Percentiles rank a stretch among this genome's conserved stretches.
These are phyloP conservation scores for Zoanthus gigantus DNA, from an alignment of 92 coral and sea anemone species.

Conservation along the genomic window DNA sequence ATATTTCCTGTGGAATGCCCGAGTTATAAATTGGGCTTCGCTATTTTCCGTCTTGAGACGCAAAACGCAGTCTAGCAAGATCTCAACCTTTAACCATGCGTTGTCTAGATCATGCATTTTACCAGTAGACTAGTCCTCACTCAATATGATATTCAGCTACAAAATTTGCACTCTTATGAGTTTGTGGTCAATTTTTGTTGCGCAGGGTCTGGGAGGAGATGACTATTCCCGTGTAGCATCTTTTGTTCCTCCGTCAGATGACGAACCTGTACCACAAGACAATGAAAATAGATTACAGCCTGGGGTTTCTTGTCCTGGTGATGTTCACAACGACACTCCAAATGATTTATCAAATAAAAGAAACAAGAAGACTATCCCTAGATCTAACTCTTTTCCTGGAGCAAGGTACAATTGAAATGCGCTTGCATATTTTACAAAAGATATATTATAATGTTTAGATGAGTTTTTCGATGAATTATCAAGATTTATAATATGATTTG, in stretches of 20 bases:
- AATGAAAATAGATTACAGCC: neutral
- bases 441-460: neutral
- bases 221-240: slow-evolving; percentile 27
- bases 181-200: neutral
- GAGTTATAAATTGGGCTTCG: no score
- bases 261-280: neutral
- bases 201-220: slow-evolving; percentile 23
- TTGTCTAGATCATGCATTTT: no score
- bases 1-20: no score
- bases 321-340: neutral
- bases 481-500: no score
- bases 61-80: no score
- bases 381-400: slow-evolving; percentile 42
- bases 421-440: neutral
- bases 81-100: no score
- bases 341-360: neutral
- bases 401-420: slow-evolving; percentile 8
- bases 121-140: no score
- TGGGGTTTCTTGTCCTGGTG: neutral
- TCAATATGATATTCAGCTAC: neutral
- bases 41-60: no score
- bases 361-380: slow-evolving; percentile 19
- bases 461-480: neutral
- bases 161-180: neutral
- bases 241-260: neutral